Percentiles rank a stretch among this genome's conserved stretches.
Evolutionary conservation across 2,888 invertebrate genomes (phyloP).

Genomic region (Crematogaster levior): DNA sequence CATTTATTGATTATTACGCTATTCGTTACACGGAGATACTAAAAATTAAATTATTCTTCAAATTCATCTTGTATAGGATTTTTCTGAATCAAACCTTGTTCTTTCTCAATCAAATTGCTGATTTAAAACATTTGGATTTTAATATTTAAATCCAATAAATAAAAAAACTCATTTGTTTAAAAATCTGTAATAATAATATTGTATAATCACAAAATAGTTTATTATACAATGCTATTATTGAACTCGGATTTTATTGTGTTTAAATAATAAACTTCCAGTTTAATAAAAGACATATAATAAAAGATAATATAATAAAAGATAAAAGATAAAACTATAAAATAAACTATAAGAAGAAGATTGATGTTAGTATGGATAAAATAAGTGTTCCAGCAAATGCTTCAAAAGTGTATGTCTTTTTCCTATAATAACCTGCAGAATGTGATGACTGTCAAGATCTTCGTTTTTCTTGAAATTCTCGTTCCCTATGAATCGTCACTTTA

Average conservation of each 20-base stretch:
- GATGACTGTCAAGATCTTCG: neutral
- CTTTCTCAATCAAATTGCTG: neutral
- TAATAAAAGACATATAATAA: constrained; percentile 10
- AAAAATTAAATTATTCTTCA: neutral
- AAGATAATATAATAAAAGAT: no score
- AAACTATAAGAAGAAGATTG: constrained; percentile 8
- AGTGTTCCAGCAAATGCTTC: neutral
- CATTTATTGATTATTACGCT: constrained; percentile 15
- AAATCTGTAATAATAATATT: no score
- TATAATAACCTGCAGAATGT: neutral
- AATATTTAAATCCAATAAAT: neutral
- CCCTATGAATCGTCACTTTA: neutral
- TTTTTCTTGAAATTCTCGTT: neutral
- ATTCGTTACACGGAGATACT: neutral
- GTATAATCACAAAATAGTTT: neutral
- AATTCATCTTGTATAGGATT: neutral
- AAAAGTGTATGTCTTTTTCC: neutral
- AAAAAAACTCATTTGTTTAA: neutral
- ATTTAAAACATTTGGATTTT: neutral
- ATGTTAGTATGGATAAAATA: neutral
- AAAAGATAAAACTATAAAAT: no score
- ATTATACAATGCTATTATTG: neutral
- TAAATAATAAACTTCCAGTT: neutral
- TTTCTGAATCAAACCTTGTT: neutral
- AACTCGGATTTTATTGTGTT: neutral